Conservation (phyloP, 2,797 vertebrate genomes). For the Momotus momota region DNA sequence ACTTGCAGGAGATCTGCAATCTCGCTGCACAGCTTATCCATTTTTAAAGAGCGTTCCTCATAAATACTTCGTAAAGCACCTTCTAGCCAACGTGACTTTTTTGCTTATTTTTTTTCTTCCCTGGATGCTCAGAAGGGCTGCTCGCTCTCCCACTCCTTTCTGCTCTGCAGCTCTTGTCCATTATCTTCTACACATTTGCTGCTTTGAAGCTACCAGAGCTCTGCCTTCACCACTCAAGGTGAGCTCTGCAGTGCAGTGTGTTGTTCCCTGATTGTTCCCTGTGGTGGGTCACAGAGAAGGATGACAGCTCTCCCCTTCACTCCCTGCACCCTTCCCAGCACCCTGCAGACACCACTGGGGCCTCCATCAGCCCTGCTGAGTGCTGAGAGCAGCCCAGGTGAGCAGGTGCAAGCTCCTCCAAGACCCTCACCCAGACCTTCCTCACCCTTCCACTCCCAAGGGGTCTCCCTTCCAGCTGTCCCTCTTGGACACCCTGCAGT, state of each 20-base stretch:
- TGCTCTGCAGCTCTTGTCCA: background rate
- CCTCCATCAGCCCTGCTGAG: fast-evolving
- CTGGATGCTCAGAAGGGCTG: background rate
- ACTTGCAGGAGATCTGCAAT: background rate
- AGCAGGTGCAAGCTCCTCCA: fast-evolving
- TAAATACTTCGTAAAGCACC: constrained; percentile 69
- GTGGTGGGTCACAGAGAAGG: background rate
- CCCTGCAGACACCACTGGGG: background rate
- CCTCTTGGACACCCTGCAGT: background rate
- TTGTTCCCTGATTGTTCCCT: fast-evolving
- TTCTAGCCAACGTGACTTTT: constrained; percentile 44
- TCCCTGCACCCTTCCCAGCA: background rate
- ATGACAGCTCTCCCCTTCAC: fast-evolving
- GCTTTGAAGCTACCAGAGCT: background rate
- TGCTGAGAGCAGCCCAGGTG: background rate
- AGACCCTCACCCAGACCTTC: background rate
- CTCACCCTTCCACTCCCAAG: background rate
- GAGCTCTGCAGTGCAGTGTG: background rate
- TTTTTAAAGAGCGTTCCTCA: constrained; percentile 62
- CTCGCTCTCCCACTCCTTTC: background rate
- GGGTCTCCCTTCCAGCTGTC: background rate
- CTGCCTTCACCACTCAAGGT: background rate
- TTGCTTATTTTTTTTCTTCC: background rate
- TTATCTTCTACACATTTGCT: background rate
- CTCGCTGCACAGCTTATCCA: constrained; percentile 45